phyloP scores from a whole-genome alignment of 2,888 invertebrate genomes.

The Leuctra nigra region DNA sequence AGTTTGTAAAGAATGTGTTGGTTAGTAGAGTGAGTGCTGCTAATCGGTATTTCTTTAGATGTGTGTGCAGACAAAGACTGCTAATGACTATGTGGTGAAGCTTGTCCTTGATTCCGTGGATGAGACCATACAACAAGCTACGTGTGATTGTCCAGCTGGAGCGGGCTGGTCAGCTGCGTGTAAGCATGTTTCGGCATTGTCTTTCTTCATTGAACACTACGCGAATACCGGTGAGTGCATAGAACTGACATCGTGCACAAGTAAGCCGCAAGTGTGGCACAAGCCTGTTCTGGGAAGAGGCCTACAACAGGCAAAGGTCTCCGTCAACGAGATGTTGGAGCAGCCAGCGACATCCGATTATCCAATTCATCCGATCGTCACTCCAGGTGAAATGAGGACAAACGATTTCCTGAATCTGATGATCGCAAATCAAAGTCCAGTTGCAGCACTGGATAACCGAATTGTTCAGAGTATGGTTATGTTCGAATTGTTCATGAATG shows the following conservation, averaged over 20 bases:
- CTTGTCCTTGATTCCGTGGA: background rate
- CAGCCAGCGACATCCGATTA: no score
- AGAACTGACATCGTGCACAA: background rate
- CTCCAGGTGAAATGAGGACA: background rate
- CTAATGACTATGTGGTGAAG: background rate
- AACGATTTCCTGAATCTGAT: background rate
- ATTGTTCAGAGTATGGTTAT: background rate
- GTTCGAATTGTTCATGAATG: no score
- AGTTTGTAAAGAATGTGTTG: no score
- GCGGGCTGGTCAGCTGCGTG: conserved; percentile 7
- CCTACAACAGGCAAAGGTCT: no score
- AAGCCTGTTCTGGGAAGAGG: background rate
- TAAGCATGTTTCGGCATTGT: conserved; percentile 1
- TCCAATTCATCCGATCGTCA: background rate
- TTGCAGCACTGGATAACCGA: background rate
- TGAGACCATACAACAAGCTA: background rate
- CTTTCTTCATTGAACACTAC: background rate
- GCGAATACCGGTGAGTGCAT: background rate
- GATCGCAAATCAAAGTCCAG: background rate
- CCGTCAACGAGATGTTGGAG: no score
- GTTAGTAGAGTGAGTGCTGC: no score
- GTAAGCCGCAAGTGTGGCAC: background rate
- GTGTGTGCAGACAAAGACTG: no score
- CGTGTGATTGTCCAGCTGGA: conserved; percentile 5
- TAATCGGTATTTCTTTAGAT: no score